Conservation (phyloP, 2,797 vertebrate species). For the Arnoldichthys spilopterus region DNA sequence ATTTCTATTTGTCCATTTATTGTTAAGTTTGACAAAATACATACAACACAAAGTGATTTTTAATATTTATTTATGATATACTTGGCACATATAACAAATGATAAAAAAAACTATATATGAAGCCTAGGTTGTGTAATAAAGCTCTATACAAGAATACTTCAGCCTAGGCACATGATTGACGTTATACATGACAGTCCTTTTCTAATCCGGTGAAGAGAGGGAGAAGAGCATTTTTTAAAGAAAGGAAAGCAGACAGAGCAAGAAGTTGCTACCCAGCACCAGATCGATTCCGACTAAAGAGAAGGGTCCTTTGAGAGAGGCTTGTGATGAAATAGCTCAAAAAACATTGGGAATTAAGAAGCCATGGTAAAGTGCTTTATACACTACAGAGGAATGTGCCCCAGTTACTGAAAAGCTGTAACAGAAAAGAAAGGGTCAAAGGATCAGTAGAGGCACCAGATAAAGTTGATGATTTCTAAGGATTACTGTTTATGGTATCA, state of each 20-base stretch:
- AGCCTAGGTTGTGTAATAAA: background rate
- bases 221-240: slow-evolving; percentile 31
- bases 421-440: slow-evolving; percentile 6
- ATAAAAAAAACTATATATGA: background rate
- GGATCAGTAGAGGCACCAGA: background rate
- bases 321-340: slow-evolving; percentile 49
- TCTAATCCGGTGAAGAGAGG: slow-evolving; percentile 29
- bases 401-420: background rate
- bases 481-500: background rate
- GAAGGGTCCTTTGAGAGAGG: slow-evolving; percentile 42
- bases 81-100: background rate
- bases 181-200: slow-evolving; percentile 23
- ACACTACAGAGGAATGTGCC: slow-evolving; percentile 27
- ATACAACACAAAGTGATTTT: background rate
- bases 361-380: slow-evolving; percentile 33
- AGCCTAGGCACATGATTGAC: slow-evolving; percentile 1
- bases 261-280: slow-evolving; percentile 43
- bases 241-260: slow-evolving; percentile 38
- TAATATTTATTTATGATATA: slow-evolving; percentile 8
- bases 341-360: slow-evolving; percentile 44
- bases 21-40: too few species aligned
- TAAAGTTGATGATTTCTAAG: background rate
- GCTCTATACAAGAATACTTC: background rate
- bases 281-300: slow-evolving; percentile 50
- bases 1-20: too few species aligned